A percentile compares a stretch with the other conserved stretches of the same genome.
Evolutionary conservation across 2,113 vertebrate genomes (phyloP).

Genomic region (Rafetus swinhoei): DNA sequence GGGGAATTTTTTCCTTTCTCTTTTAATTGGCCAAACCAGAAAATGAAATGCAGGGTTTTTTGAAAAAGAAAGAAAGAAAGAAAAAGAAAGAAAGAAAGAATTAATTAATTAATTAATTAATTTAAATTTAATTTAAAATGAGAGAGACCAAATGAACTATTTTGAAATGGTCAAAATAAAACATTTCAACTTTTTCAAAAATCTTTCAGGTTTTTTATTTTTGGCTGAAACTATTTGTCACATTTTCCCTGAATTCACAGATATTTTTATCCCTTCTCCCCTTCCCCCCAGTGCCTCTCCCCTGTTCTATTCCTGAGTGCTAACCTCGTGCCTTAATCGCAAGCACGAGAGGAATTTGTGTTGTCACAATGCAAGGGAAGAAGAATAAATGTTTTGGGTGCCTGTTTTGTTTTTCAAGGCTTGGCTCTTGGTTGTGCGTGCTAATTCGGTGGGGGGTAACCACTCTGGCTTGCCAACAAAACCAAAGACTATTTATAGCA

Average conservation of each 20-base stretch:
- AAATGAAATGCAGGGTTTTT: neutral
- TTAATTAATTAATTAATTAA: too few species aligned
- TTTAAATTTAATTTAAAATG: neutral
- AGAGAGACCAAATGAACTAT: neutral
- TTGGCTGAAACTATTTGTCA: neutral
- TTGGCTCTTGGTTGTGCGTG: neutral
- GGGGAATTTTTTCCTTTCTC: too few species aligned
- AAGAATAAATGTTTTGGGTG: fast-evolving
- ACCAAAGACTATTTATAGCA: neutral
- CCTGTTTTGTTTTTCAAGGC: fast-evolving
- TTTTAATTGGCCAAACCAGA: too few species aligned
- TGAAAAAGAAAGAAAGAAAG: neutral
- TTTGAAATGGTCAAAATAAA: neutral
- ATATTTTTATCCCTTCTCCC: neutral
- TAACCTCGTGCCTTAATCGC: neutral
- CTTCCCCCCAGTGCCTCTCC: too few species aligned
- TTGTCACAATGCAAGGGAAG: fast-evolving
- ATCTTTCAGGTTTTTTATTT: neutral
- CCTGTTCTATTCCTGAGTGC: neutral
- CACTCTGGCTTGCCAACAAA: neutral
- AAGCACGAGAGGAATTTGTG: fast-evolving
- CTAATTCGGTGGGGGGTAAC: neutral
- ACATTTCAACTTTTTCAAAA: neutral
- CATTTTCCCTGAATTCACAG: neutral
- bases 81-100: too few species aligned